Evolutionary conservation across 1,140 invertebrate species (phyloP).

Genomic region (Caenorhabditis remanei): DNA sequence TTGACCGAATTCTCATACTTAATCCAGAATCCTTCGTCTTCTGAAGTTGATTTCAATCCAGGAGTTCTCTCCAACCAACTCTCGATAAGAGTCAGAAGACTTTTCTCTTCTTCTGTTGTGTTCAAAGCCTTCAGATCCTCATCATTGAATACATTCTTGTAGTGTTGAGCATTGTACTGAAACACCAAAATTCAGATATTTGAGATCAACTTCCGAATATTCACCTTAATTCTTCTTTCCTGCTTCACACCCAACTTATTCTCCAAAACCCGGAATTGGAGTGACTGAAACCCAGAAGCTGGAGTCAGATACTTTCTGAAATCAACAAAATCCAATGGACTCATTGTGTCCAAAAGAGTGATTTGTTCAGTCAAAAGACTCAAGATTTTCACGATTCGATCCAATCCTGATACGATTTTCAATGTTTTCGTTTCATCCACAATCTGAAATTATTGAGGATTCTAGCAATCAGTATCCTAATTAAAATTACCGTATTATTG

Average conservation of each 20-base stretch:
- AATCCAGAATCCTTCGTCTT: slow-evolving; percentile 93
- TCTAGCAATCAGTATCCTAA: background rate
- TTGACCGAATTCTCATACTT: slow-evolving; percentile 83
- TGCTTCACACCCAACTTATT: slow-evolving; percentile 94
- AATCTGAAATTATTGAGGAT: slow-evolving; percentile 77
- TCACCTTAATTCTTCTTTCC: slow-evolving; percentile 85
- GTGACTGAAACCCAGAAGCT: slow-evolving; percentile 96
- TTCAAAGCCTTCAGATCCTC: slow-evolving; percentile 84
- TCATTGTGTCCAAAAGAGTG: slow-evolving; percentile 97
- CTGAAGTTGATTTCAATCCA: slow-evolving; percentile 80
- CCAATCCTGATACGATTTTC: slow-evolving; percentile 90
- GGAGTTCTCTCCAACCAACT: slow-evolving; percentile 93
- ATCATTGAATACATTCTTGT: slow-evolving; percentile 86
- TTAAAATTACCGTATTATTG: slow-evolving; percentile 79
- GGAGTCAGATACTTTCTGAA: slow-evolving; percentile 88
- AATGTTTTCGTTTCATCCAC: slow-evolving; percentile 92
- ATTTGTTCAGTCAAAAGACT: slow-evolving; percentile 97
- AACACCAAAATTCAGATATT: background rate
- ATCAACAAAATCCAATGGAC: slow-evolving; percentile 95
- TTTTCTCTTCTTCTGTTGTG: slow-evolving; percentile 56
- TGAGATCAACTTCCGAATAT: background rate
- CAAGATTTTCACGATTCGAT: slow-evolving; percentile 91
- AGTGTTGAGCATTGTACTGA: slow-evolving; percentile 88
- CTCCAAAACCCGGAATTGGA: slow-evolving; percentile 94
- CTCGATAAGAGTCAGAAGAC: slow-evolving; percentile 68